A percentile compares a stretch with the other conserved stretches of the same genome.
These are phyloP conservation scores for Tetrax tetrax DNA, from an alignment of 2,113 vertebrate species.

Conservation along the genomic window DNA sequence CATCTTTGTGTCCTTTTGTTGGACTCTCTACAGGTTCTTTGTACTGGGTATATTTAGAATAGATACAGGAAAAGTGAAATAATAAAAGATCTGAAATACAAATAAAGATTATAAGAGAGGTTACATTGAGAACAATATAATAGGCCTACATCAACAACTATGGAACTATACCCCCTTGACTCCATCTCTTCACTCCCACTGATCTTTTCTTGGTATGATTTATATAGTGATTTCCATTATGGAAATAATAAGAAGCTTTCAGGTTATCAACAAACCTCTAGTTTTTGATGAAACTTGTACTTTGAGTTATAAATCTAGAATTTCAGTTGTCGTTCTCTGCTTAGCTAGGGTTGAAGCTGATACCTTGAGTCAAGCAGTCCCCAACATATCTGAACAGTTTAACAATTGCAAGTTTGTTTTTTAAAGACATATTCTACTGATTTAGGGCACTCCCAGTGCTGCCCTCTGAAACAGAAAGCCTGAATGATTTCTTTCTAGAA, in stretches of 20 bases:
- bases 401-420: not conserved
- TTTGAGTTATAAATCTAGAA: not conserved
- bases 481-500: not conserved
- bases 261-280: not conserved
- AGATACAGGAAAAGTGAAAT: not conserved
- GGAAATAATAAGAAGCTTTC: not conserved
- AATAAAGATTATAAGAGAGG: not conserved
- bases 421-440: not conserved
- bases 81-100: not conserved
- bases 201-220: not conserved
- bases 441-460: not conserved
- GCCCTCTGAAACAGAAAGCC: not conserved
- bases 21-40: not conserved
- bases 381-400: not conserved
- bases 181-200: not conserved
- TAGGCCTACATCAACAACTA: not conserved
- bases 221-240: not conserved
- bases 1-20: not conserved
- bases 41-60: not conserved
- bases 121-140: not conserved
- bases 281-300: not conserved
- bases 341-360: not conserved
- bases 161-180: not conserved
- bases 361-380: not conserved
- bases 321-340: not conserved